Evolutionary conservation across 2,888 invertebrate genomes (phyloP).

Genomic region (Cetonia aurata): DNA sequence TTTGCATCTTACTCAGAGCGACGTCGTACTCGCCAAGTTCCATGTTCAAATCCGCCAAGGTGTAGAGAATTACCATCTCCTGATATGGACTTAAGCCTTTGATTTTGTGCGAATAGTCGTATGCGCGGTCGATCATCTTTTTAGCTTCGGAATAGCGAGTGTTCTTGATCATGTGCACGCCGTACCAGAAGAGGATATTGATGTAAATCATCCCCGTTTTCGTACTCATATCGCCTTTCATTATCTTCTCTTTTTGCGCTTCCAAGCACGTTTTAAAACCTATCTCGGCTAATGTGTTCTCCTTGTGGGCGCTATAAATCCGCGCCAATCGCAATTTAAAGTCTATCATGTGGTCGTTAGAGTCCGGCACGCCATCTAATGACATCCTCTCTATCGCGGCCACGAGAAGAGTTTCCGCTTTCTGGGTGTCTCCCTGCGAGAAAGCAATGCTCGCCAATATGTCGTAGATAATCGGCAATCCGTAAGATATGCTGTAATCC

Average conservation of each 20-base stretch:
- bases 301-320: constrained; percentile 64
- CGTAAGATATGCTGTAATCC: constrained; percentile 62
- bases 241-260: constrained; percentile 63
- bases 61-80: constrained; percentile 67
- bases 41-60: constrained; percentile 63
- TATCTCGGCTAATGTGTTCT: constrained; percentile 64
- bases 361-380: constrained; percentile 61
- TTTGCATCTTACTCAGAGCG: constrained; percentile 64
- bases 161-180: constrained; percentile 63
- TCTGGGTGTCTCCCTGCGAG: constrained; percentile 62
- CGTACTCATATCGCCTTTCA: constrained; percentile 61
- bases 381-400: constrained; percentile 65
- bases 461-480: constrained; percentile 65
- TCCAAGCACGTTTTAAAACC: constrained; percentile 65
- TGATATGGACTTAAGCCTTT: constrained; percentile 65
- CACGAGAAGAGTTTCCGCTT: constrained; percentile 64
- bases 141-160: constrained; percentile 60
- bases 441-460: constrained; percentile 65
- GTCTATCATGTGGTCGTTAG: constrained; percentile 63
- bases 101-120: constrained; percentile 63
- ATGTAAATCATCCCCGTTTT: constrained; percentile 65
- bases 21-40: constrained; percentile 63
- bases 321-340: constrained; percentile 66
- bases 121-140: constrained; percentile 62
- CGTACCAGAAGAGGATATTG: constrained; percentile 67